Base-by-base conservation (phyloP, 2,888 invertebrate genomes). In the Drosophila nigritarsus region DNA sequence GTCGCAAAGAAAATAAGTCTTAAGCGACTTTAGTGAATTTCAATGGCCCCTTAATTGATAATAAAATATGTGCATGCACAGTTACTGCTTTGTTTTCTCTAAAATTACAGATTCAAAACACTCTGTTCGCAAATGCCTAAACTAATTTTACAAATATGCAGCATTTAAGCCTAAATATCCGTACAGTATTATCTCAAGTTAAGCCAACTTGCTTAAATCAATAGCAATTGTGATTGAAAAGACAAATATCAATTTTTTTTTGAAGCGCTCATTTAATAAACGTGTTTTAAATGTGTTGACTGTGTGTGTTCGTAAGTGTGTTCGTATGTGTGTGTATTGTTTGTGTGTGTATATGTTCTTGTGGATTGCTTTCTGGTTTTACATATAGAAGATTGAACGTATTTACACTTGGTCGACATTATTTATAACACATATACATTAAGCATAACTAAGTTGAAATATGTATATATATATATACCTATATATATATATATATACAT, bases 251-350 rank as follows among this genome's bases (percentile, higher is more conserved):
- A 0, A 27, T 9, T 3, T 32, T 13, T 67, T 61, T 66, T 51
- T 78, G 61, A 85, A 84, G 83, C 83, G 89, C 65, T 82, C 65
- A 61, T 78, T 78, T 78, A 78, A 78, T 82, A 73, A 78, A 78
- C 74, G 62, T 73, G 69, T 54, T 54, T 67, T 20, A 56, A 29
- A 50, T 29, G 50, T 66, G 36, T 58, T 58, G 49, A 60, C 49
- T 40, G 24, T 48, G 34, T 53, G 53, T 45, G 30, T 32, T 3
- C 30, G 30, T 3, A 30, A n/a, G n/a, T 27, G 54, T 61, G 48
- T 40, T 24, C 51, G 24, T 24, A 24, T 55, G 42, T 64, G 51
- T 42, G 49, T 56, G 30, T 62, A 45, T 42, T 42, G 34, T 51
- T 45, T 42, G n/a, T 61, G 49, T 56, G 42, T 64, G 49, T 42